phyloP scores from a whole-genome alignment of 1,140 invertebrate species.

The Acarapis woodi region DNA sequence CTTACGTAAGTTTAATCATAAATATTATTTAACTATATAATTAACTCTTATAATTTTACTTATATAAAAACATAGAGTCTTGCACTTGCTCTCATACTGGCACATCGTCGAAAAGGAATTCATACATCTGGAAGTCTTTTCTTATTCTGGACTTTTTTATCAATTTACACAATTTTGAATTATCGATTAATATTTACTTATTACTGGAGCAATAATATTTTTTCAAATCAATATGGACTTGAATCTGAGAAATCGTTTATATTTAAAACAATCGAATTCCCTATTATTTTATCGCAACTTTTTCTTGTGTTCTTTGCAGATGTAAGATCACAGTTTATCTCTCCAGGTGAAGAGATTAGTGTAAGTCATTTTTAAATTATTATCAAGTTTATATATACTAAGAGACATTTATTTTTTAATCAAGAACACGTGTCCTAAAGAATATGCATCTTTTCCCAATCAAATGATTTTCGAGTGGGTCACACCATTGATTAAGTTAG shows the following conservation, averaged over 20 bases:
- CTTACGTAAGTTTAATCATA: too few relatives aligned
- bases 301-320: neutral
- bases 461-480: constrained; percentile 74
- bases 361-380: neutral
- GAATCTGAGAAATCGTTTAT: too few relatives aligned
- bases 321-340: neutral
- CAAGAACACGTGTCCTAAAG: constrained; percentile 29
- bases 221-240: too few relatives aligned
- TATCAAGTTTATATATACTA: neutral
- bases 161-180: constrained; percentile 2
- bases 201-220: too few relatives aligned
- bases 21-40: too few relatives aligned
- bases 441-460: constrained; percentile 54
- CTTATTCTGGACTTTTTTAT: constrained; percentile 5
- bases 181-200: constrained; percentile 5
- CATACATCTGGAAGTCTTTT: constrained; percentile 8
- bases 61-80: neutral
- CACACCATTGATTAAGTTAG: constrained; percentile 21
- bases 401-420: neutral
- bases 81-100: neutral
- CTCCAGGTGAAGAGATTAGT: neutral
- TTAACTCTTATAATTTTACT: too few relatives aligned
- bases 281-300: neutral
- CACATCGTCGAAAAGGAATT: constrained; percentile 6
- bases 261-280: neutral